Evolutionary conservation across 2,888 invertebrate species (phyloP).

Genomic region (Neoitamus cyanurus): DNA sequence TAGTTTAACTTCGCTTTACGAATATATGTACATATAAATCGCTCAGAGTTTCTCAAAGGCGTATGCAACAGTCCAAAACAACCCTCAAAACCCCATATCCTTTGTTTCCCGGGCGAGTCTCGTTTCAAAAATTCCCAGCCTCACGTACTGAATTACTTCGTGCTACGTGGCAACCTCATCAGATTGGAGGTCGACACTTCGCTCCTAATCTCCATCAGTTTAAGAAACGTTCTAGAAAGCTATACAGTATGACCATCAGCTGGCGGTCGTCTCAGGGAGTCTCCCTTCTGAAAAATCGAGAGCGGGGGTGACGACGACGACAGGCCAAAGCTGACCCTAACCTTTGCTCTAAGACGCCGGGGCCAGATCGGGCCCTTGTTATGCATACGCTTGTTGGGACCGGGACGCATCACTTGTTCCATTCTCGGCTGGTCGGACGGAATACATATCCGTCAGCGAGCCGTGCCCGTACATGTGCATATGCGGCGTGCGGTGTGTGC

Average conservation of each 20-base stretch:
- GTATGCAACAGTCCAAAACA: background rate
- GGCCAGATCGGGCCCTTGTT: conserved; percentile 13
- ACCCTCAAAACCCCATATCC: background rate
- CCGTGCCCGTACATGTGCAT: background rate
- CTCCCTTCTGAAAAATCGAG: background rate
- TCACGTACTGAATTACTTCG: background rate
- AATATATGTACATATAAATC: no score
- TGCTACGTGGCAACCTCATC: background rate
- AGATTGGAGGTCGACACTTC: background rate
- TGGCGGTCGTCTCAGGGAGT: conserved; percentile 2
- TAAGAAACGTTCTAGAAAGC: conserved; percentile 14
- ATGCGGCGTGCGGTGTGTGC: conserved; percentile 2
- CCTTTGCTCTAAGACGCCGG: conserved; percentile 38
- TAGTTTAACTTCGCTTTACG: background rate
- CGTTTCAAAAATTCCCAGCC: background rate
- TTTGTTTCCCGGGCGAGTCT: background rate
- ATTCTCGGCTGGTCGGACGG: conserved; percentile 8
- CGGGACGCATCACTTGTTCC: background rate
- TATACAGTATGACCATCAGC: conserved; percentile 41
- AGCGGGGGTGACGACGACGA: background rate
- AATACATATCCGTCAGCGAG: background rate
- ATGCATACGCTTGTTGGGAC: conserved; percentile 2
- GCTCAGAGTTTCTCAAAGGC: background rate
- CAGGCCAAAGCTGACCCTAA: conserved; percentile 34
- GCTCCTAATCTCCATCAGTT: conserved; percentile 23